Conservation (phyloP, 2,113 vertebrate genomes). For the Halichoeres trimaculatus region DNA sequence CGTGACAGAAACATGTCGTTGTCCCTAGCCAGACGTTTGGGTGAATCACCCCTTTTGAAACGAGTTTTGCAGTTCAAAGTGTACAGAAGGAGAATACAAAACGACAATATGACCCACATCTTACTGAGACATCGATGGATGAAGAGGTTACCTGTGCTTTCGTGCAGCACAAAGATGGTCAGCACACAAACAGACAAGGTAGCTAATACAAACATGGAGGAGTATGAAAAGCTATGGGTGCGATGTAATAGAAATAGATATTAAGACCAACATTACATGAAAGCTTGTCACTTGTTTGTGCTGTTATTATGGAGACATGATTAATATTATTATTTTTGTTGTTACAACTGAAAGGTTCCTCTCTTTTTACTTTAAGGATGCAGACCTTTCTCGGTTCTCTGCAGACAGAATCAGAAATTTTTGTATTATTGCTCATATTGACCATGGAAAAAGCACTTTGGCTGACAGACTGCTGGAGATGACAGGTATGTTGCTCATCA, state of each 20-base stretch:
- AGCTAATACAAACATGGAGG: not conserved
- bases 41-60: conserved; percentile 38
- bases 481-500: conserved; percentile 84
- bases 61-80: conserved; percentile 65
- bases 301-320: no score
- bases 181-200: conserved; percentile 75
- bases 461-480: conserved; percentile 95
- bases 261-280: no score
- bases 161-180: conserved; percentile 29
- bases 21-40: conserved; percentile 43
- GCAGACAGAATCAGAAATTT: conserved; percentile 94
- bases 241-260: no score
- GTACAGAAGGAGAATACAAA: conserved; percentile 56
- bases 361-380: conserved; percentile 80
- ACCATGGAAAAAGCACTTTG: conserved; percentile 98
- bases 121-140: conserved; percentile 78
- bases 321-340: no score
- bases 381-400: conserved; percentile 89
- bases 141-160: conserved; percentile 51
- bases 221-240: no score
- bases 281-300: not conserved
- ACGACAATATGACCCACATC: conserved; percentile 30
- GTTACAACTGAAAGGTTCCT: not conserved
- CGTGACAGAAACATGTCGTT: conserved; percentile 54
- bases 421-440: conserved; percentile 96